Percentiles rank a stretch among this genome's conserved stretches.
Conservation (phyloP, 2,113 vertebrate genomes). For the Loxodonta africana region DNA sequence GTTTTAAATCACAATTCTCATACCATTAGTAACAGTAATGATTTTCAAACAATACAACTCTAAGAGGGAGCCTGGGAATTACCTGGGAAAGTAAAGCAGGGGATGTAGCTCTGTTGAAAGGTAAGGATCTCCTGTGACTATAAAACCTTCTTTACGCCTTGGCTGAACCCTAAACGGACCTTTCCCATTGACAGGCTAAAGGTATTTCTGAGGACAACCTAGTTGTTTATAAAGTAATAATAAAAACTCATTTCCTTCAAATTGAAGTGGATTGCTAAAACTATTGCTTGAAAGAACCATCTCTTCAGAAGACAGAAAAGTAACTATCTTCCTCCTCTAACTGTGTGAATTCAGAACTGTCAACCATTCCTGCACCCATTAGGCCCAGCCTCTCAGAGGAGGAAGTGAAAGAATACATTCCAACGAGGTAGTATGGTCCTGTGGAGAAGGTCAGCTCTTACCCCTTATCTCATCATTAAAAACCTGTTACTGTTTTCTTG, state of each 20-base stretch:
- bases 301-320: constrained; percentile 58
- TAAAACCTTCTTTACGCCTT: constrained; percentile 54
- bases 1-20: constrained; percentile 75
- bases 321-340: constrained; percentile 15
- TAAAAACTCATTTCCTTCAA: constrained; percentile 70
- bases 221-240: constrained; percentile 43
- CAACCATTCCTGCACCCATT: background rate
- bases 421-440: background rate
- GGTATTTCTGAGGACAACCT: constrained; percentile 56
- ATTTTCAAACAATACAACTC: constrained; percentile 74
- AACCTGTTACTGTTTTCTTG: background rate
- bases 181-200: constrained; percentile 75
- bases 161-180: constrained; percentile 44
- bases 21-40: constrained; percentile 69
- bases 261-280: constrained; percentile 73
- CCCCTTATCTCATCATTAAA: background rate
- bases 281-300: constrained; percentile 67
- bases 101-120: constrained; percentile 63
- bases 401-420: background rate
- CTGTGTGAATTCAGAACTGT: constrained; percentile 30
- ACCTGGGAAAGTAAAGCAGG: constrained; percentile 56
- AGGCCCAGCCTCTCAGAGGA: background rate
- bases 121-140: constrained; percentile 44
- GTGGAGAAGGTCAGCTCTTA: background rate
- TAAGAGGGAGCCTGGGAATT: constrained; percentile 66